These are phyloP conservation scores for Belgica antarctica DNA, from an alignment of 2,888 invertebrate species.

Conservation along the genomic window DNA sequence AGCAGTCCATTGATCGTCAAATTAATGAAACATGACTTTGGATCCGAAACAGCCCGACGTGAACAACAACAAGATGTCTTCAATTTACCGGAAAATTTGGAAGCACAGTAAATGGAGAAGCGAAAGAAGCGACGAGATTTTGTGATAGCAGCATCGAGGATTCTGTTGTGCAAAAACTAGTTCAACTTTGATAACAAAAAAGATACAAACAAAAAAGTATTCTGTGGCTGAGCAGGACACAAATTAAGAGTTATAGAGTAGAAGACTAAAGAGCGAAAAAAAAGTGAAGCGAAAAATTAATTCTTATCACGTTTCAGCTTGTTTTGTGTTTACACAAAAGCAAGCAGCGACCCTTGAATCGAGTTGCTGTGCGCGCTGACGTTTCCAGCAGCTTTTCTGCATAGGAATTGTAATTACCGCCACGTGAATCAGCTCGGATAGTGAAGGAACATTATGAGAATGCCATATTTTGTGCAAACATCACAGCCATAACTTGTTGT, in stretches of 20 bases:
- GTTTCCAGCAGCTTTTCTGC: not conserved
- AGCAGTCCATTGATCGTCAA: slow-evolving; percentile 35
- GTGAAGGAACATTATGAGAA: not conserved
- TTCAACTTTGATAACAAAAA: slow-evolving; percentile 32
- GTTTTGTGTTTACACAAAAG: slow-evolving; percentile 31
- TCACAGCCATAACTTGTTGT: slow-evolving; percentile 35
- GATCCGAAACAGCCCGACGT: not conserved
- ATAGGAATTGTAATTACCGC: slow-evolving; percentile 6
- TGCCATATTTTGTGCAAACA: slow-evolving; percentile 14
- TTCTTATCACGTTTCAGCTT: slow-evolving; percentile 32
- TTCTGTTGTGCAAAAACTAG: not conserved
- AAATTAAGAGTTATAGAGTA: slow-evolving; percentile 4
- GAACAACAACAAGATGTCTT: slow-evolving; percentile 33
- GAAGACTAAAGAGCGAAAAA: not conserved
- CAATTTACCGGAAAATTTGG: slow-evolving; percentile 41
- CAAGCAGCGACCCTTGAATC: not conserved
- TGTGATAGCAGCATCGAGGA: not conserved
- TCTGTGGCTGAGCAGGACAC: slow-evolving; percentile 21
- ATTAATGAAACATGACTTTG: slow-evolving; percentile 43
- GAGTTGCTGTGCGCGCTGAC: not conserved
- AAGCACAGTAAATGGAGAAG: slow-evolving; percentile 41
- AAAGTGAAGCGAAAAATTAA: slow-evolving; percentile 11
- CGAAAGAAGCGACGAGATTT: not conserved
- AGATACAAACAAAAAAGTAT: slow-evolving; percentile 13
- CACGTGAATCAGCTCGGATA: too few relatives aligned